Conservation (phyloP, 2,113 vertebrate genomes). For the Azemiops feae region DNA sequence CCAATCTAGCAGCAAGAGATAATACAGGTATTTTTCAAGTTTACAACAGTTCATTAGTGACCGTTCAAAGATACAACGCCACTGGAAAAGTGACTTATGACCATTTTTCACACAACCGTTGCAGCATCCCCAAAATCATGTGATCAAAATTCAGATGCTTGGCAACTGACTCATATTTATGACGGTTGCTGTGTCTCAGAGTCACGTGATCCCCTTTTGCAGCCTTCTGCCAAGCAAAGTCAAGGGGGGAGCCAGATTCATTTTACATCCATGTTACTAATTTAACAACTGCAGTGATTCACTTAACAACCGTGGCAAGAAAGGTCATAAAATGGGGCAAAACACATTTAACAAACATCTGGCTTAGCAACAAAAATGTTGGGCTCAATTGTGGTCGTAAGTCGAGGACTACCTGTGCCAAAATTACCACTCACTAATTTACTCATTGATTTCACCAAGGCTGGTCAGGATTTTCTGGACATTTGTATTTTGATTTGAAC, state of each 20-base stretch:
- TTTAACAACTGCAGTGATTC: too few relatives aligned
- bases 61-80: neutral
- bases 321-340: neutral
- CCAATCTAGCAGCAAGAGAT: conserved; percentile 3
- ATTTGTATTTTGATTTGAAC: neutral
- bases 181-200: neutral
- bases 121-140: neutral
- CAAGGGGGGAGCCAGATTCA: neutral
- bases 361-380: neutral
- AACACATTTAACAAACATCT: neutral
- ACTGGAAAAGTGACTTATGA: neutral
- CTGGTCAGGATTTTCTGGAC: neutral
- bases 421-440: conserved; percentile 46
- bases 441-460: neutral
- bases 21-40: neutral
- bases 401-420: neutral
- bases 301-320: neutral
- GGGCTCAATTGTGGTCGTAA: neutral
- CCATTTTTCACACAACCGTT: neutral
- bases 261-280: neutral
- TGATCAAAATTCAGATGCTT: neutral
- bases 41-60: neutral
- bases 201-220: neutral
- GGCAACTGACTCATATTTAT: neutral
- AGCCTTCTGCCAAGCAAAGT: neutral